Evolutionary conservation across 1,140 invertebrate species (phyloP), one percentile per base, ranked within the genome.

Genomic region (Luehdorfia chinensis): DNA sequence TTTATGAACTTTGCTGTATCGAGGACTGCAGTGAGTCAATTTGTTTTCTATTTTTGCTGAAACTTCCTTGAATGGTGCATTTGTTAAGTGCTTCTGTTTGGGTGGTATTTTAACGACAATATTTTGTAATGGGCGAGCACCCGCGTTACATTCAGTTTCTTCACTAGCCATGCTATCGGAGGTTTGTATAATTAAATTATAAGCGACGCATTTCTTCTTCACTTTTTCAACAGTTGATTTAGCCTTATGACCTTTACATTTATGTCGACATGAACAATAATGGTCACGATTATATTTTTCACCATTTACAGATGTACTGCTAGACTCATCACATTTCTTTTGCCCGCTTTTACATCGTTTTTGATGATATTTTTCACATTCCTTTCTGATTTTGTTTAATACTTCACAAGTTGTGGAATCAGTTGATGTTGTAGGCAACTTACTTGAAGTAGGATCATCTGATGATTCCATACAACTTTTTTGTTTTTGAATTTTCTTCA

Each of bases 101-200:
- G 66, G 62, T 1, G 81, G 81, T 7, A 88, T 75, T 69, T 75
- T 87, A 0, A 87, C 69, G 11, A 87, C 61, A 21, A 88, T 71
- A 64, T 84, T 78, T 27, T 75, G 57, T 39, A 87, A 47, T 3
- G 67, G 58, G 2, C 51, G 63, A 0, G 32, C 21, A 9, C 47
- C 51, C 14, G 61, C 70, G 14, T 60, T 47, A 8, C 53, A 47
- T 7, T 37, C 16, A 0, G 55, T 55, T 33, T 76, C 66, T 37
- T 85, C 77, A 49, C 83, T 75, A 2, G 75, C 46, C 45, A 87
- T 36, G 49, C 87, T 87, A 34, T 88, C 85, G 4, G 84, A 84
- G 2, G 78, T 79, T 55, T 87, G 77, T 28, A 88, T 57, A 31
- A 87, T 79, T 16, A 88, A 58, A 48, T 88, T 85, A 47, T 88